A percentile compares a stretch with the other conserved stretches of the same genome.
These are phyloP conservation scores for Ceraclea dissimilis DNA, from an alignment of 2,888 invertebrate species.

Conservation along the genomic window DNA sequence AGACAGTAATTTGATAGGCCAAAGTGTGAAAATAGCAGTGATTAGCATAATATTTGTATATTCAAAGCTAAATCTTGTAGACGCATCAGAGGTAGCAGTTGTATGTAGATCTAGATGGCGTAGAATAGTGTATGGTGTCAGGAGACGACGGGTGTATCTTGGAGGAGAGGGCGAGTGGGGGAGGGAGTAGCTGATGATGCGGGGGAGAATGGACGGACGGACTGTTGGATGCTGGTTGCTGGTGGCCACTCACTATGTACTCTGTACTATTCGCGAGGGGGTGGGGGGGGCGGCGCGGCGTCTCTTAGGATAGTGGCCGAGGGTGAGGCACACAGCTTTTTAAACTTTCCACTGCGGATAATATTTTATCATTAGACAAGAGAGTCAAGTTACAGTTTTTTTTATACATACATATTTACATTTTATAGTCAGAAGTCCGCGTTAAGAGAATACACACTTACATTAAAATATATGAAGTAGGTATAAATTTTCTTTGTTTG, in stretches of 20 bases:
- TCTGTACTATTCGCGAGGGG: slow-evolving; percentile 4
- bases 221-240: not conserved
- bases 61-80: too few species aligned
- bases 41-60: too few species aligned
- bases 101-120: not conserved
- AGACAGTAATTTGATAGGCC: too few species aligned
- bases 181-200: slow-evolving; percentile 1
- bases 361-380: too few species aligned
- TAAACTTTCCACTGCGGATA: too few species aligned
- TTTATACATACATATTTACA: too few species aligned
- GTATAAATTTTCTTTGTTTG: too few species aligned
- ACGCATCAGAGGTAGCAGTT: not conserved
- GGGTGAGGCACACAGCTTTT: not conserved
- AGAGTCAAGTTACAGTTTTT: too few species aligned
- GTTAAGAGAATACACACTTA: too few species aligned
- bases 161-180: not conserved
- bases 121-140: not conserved
- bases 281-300: slow-evolving; percentile 15
- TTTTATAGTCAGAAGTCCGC: too few species aligned
- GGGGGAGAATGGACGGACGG: slow-evolving; percentile 5
- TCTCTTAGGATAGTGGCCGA: slow-evolving; percentile 1
- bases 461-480: too few species aligned
- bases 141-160: not conserved
- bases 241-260: slow-evolving; percentile 4
- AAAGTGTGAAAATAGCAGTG: too few species aligned